These are phyloP conservation scores for Megathymus violae DNA, from an alignment of 1,140 invertebrate species.

Conservation along the genomic window DNA sequence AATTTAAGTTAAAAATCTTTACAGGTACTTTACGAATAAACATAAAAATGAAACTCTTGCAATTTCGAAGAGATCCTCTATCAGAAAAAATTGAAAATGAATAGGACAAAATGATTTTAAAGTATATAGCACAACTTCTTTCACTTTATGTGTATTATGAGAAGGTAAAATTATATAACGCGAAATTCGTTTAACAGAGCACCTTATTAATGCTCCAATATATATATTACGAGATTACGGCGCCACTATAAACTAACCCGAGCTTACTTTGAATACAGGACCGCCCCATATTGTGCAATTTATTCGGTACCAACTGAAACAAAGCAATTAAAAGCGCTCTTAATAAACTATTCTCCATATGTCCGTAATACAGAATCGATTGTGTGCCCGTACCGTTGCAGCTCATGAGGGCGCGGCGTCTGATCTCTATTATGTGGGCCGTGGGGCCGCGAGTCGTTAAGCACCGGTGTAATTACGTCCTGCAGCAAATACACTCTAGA, in stretches of 20 bases:
- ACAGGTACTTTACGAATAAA: no score
- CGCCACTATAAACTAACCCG: background rate
- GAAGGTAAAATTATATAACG: no score
- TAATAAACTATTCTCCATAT: slow-evolving; percentile 29
- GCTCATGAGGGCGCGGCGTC: background rate
- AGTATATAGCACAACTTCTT: no score
- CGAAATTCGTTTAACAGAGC: no score
- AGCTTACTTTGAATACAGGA: slow-evolving; percentile 13
- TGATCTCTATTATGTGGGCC: background rate
- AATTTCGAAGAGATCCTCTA: no score
- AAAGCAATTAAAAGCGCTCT: slow-evolving; percentile 30
- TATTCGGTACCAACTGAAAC: slow-evolving; percentile 18
- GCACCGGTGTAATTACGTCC: background rate
- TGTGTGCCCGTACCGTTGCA: slow-evolving; percentile 4
- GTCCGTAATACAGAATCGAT: slow-evolving; percentile 32
- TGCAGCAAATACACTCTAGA: no score
- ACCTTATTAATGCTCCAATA: slow-evolving; percentile 9
- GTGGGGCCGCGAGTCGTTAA: background rate
- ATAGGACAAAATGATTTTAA: no score
- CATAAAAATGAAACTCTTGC: no score
- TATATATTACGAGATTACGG: background rate
- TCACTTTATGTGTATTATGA: no score
- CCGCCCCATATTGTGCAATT: slow-evolving; percentile 11
- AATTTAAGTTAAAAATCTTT: no score
- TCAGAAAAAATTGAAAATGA: no score